These are phyloP conservation scores for Fragum fragum DNA, from an alignment of 2,888 invertebrate genomes.

Conservation along the genomic window DNA sequence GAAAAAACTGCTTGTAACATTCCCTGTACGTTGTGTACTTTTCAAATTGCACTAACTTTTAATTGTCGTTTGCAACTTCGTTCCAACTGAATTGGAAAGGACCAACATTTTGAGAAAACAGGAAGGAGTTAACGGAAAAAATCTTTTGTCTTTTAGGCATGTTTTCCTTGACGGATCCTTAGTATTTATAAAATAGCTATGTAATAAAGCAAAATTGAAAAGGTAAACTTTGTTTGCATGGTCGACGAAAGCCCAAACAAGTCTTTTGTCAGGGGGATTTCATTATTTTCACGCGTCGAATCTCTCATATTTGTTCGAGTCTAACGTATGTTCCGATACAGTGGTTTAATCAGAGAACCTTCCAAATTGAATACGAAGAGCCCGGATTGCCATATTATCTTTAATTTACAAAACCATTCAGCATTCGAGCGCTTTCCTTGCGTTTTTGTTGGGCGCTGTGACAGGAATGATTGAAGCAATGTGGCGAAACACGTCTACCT, in stretches of 20 bases:
- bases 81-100: too few relatives aligned
- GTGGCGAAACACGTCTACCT: constrained; percentile 56
- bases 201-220: too few relatives aligned
- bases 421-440: constrained; percentile 35
- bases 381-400: constrained; percentile 48
- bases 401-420: constrained; percentile 56
- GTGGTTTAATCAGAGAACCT: constrained; percentile 35
- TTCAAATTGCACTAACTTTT: too few relatives aligned
- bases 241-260: background rate
- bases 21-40: too few relatives aligned
- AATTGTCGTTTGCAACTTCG: too few relatives aligned
- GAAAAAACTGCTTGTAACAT: too few relatives aligned
- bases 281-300: constrained; percentile 28
- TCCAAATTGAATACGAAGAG: constrained; percentile 34
- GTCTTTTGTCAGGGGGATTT: constrained; percentile 13
- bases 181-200: too few relatives aligned
- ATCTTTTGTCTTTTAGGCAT: too few relatives aligned
- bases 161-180: too few relatives aligned
- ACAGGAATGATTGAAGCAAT: constrained; percentile 58
- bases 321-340: constrained; percentile 58
- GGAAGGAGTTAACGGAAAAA: too few relatives aligned
- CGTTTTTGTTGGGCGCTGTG: constrained; percentile 25
- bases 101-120: too few relatives aligned
- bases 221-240: background rate
- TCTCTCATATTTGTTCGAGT: constrained; percentile 29